Evolutionary conservation across 2,797 vertebrate genomes (phyloP).

Genomic region (Limosa lapponica): DNA sequence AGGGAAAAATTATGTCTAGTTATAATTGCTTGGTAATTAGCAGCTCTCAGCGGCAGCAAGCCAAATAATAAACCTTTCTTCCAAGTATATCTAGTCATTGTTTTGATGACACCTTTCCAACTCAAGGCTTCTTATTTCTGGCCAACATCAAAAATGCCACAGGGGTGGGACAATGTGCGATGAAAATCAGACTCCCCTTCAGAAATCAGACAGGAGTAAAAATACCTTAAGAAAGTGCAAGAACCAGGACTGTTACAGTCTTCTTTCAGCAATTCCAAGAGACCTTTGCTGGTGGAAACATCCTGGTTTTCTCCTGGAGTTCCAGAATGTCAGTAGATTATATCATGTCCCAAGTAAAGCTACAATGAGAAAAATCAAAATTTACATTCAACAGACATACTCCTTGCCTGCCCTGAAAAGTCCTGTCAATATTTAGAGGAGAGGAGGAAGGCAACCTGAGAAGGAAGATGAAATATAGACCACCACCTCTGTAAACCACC

Average conservation of each 20-base stretch:
- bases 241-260: neutral
- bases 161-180: neutral
- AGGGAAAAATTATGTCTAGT: slow-evolving; percentile 14
- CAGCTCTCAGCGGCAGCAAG: neutral
- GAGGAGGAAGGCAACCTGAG: neutral
- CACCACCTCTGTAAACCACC: neutral
- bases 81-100: slow-evolving; percentile 39
- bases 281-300: neutral
- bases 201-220: slow-evolving; percentile 1
- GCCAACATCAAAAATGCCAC: neutral
- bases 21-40: slow-evolving; percentile 52
- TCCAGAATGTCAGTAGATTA: neutral
- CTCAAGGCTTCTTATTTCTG: neutral
- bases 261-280: slow-evolving; percentile 15
- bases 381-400: neutral
- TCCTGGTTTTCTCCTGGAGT: neutral
- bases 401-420: neutral
- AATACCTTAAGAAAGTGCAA: slow-evolving; percentile 1
- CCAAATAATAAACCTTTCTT: slow-evolving; percentile 46
- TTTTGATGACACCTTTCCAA: slow-evolving; percentile 58
- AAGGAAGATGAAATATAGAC: neutral
- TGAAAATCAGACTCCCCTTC: neutral
- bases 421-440: neutral
- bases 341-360: neutral
- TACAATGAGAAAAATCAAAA: neutral